These are phyloP conservation scores for Ophion ventricosus DNA, from an alignment of 2,888 invertebrate genomes.

Conservation along the genomic window DNA sequence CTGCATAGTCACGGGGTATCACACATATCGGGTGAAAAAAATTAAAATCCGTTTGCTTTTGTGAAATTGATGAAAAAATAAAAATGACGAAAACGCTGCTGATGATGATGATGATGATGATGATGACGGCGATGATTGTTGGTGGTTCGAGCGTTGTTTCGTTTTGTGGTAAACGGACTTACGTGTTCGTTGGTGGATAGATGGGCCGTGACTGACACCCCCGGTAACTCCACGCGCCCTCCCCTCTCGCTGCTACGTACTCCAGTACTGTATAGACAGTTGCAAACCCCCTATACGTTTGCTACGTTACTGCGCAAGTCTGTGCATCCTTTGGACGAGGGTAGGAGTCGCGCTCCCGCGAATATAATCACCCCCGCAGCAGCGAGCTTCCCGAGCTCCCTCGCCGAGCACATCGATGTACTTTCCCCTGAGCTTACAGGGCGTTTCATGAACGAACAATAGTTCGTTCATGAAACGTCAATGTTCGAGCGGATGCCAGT, in stretches of 20 bases:
- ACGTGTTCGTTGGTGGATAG: conserved; percentile 82
- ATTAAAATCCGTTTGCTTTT: background rate
- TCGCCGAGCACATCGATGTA: conserved; percentile 58
- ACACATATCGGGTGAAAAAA: background rate
- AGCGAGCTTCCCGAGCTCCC: conserved; percentile 52
- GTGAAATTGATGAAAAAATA: background rate
- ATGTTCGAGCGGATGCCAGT: background rate
- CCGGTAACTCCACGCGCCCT: conserved; percentile 80
- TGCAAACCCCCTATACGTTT: conserved; percentile 71
- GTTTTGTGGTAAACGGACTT: conserved; percentile 74
- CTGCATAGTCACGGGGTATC: conserved; percentile 39
- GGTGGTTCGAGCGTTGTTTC: conserved; percentile 59
- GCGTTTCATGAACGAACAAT: conserved; percentile 12
- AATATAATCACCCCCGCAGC: conserved; percentile 68
- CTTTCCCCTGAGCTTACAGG: conserved; percentile 37
- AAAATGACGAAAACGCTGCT: conserved; percentile 18
- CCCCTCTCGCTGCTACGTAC: conserved; percentile 58
- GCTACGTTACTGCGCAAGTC: conserved; percentile 76
- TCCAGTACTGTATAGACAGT: conserved; percentile 53
- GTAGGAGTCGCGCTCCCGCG: conserved; percentile 68
- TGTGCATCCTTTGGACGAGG: conserved; percentile 71
- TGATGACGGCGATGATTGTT: conserved; percentile 53
- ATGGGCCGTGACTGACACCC: conserved; percentile 83
- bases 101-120: conserved; percentile 10
- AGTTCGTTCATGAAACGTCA: too few species aligned